Conservation (phyloP, 2,113 vertebrate species). For the Microcebus griseorufus region DNA sequence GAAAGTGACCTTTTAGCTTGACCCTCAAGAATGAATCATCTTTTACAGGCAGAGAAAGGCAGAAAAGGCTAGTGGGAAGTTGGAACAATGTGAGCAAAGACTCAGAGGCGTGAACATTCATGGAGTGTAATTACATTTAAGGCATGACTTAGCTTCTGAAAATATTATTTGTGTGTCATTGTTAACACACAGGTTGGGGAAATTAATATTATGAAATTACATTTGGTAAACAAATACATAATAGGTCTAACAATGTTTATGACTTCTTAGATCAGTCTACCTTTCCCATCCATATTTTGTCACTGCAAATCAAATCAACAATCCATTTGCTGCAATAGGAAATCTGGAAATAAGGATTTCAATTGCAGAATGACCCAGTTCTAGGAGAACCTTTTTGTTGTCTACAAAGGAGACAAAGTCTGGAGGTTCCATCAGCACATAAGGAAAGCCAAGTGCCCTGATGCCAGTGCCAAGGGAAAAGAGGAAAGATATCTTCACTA, state of each 20-base stretch:
- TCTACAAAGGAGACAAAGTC: neutral
- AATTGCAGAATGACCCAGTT: neutral
- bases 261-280: neutral
- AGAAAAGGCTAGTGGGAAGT: neutral
- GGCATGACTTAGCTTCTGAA: neutral
- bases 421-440: neutral
- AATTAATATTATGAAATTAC: neutral
- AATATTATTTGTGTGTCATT: neutral
- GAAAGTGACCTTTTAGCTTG: neutral
- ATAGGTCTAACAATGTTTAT: neutral
- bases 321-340: neutral
- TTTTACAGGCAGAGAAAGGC: neutral
- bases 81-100: neutral
- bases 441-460: neutral
- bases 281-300: slow-evolving; percentile 14
- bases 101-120: neutral
- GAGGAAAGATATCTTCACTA: neutral
- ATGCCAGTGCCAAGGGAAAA: neutral
- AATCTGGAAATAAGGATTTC: neutral
- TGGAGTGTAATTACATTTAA: neutral
- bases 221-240: slow-evolving; percentile 27
- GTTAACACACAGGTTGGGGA: neutral
- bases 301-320: slow-evolving; percentile 33
- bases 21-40: neutral
- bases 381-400: neutral